Evolutionary conservation across 2,888 invertebrate species (phyloP).

Genomic region (Drosophila crucigera): DNA sequence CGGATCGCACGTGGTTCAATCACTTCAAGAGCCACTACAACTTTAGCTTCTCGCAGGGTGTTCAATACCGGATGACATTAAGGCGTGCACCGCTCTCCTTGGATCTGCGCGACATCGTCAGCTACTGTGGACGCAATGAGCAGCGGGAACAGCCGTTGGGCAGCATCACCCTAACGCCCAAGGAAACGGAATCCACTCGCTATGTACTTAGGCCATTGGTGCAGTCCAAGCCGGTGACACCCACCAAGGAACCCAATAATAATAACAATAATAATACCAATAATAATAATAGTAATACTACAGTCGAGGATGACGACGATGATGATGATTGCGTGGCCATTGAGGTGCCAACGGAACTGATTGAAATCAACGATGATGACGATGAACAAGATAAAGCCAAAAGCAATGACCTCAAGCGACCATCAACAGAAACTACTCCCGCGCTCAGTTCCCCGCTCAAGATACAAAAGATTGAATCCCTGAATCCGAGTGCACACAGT

Average conservation of each 20-base stretch:
- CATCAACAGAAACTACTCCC: not conserved
- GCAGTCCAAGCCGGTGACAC: slow-evolving; percentile 26
- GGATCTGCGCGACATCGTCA: slow-evolving; percentile 80
- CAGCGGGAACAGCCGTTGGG: slow-evolving; percentile 61
- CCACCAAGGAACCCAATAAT: slow-evolving; percentile 2
- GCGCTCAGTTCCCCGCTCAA: slow-evolving; percentile 54
- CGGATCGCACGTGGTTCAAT: slow-evolving; percentile 75
- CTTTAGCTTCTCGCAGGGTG: slow-evolving; percentile 65
- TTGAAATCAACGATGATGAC: slow-evolving; percentile 60
- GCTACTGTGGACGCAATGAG: slow-evolving; percentile 80
- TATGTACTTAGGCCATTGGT: slow-evolving; percentile 28
- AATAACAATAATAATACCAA: slow-evolving; percentile 8
- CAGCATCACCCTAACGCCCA: slow-evolving; percentile 68
- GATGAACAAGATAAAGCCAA: slow-evolving; percentile 35
- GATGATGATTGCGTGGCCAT: slow-evolving; percentile 61
- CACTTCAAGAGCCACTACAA: slow-evolving; percentile 72
- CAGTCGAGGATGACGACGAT: slow-evolving; percentile 17
- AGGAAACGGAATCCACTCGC: slow-evolving; percentile 39
- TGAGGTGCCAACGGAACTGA: slow-evolving; percentile 54
- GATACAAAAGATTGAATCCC: slow-evolving; percentile 72
- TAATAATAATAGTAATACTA: not conserved
- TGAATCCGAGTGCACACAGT: slow-evolving; percentile 35
- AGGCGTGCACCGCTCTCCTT: slow-evolving; percentile 75
- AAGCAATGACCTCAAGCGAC: slow-evolving; percentile 27
- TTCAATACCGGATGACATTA: slow-evolving; percentile 31